Conservation (phyloP, 2,797 vertebrate genomes). For the Rhincodon typus region DNA sequence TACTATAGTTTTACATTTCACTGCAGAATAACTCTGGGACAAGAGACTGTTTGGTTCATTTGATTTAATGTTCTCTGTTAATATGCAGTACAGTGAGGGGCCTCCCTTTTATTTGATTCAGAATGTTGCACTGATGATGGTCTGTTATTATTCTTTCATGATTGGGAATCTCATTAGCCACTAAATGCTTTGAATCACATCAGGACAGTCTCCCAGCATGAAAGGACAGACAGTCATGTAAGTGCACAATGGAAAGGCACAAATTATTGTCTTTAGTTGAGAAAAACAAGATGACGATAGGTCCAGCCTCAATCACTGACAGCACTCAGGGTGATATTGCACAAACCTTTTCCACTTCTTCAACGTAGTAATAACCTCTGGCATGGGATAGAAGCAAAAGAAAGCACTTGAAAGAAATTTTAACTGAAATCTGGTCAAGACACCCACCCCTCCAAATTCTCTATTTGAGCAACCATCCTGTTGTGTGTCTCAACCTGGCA, state of each 20-base stretch:
- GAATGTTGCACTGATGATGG: neutral
- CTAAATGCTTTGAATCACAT: neutral
- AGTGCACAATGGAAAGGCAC: neutral
- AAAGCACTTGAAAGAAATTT: neutral
- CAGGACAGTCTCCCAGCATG: neutral
- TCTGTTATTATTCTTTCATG: neutral
- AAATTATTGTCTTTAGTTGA: neutral
- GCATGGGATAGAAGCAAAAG: neutral
- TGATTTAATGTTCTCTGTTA: neutral
- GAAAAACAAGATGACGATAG: neutral
- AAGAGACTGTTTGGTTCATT: neutral
- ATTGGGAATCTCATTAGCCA: neutral
- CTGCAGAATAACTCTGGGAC: neutral
- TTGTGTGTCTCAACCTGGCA: neutral
- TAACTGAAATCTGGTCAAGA: neutral
- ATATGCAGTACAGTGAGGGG: neutral
- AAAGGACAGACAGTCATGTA: neutral
- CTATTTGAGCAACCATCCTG: no score
- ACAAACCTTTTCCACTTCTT: neutral
- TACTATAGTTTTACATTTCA: neutral
- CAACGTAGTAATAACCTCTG: neutral
- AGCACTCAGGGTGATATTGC: neutral
- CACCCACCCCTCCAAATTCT: no score
- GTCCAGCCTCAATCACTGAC: neutral
- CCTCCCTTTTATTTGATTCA: neutral